Percentiles rank a stretch among this genome's conserved stretches.
phyloP scores from a whole-genome alignment of 2,797 vertebrate genomes.

The Simalia tracyae region DNA sequence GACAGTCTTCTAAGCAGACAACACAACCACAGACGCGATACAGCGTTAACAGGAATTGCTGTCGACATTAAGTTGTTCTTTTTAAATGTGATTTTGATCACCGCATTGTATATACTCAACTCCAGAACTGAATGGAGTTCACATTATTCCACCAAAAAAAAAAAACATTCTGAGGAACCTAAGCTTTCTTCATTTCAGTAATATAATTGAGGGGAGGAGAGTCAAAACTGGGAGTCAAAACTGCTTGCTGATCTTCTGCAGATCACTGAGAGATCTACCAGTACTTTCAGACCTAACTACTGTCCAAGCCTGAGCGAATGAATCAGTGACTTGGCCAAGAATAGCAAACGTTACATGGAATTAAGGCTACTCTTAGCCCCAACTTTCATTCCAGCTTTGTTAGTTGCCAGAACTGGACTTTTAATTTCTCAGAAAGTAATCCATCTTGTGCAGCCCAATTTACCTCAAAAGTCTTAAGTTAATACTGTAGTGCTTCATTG shows the following conservation, averaged over 20 bases:
- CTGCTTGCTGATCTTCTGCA: neutral
- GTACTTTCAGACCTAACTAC: neutral
- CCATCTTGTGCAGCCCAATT: neutral
- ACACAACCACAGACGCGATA: neutral
- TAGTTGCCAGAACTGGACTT: constrained; percentile 1
- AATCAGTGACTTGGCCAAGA: neutral
- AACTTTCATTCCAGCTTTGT: constrained; percentile 7
- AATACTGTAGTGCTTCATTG: neutral
- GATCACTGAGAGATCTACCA: neutral
- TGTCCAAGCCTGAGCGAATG: neutral
- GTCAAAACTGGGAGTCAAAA: neutral
- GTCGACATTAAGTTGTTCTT: neutral
- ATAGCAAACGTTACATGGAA: neutral
- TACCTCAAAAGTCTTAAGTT: neutral
- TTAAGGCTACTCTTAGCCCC: neutral
- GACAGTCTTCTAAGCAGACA: neutral
- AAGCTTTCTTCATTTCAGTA: neutral
- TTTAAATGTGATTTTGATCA: neutral
- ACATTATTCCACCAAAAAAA: neutral
- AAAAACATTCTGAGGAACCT: neutral
- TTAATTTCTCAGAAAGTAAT: neutral
- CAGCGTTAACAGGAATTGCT: neutral
- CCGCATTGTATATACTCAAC: neutral
- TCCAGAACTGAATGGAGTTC: neutral
- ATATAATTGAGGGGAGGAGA: neutral